These are phyloP conservation scores for Chesias legatella DNA, from an alignment of 2,888 invertebrate genomes.

Conservation along the genomic window DNA sequence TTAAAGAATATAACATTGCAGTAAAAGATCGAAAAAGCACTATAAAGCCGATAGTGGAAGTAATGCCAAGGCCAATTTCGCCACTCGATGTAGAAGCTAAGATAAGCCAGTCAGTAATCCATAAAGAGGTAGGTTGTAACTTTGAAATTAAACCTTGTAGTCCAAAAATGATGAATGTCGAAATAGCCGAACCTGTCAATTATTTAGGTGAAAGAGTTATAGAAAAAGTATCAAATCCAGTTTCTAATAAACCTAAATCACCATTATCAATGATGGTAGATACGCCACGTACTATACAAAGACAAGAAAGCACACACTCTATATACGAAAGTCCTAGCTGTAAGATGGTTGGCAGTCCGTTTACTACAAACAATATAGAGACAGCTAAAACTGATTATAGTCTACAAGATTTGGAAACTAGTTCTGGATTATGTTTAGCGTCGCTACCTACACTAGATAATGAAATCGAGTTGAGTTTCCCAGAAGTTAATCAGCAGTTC, in stretches of 20 bases:
- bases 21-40: conserved; percentile 30
- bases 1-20: conserved; percentile 39
- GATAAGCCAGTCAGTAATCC: conserved; percentile 77
- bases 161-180: conserved; percentile 73
- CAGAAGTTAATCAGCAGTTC: conserved; percentile 76
- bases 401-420: conserved; percentile 68
- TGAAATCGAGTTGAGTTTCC: conserved; percentile 72
- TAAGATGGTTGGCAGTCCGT: conserved; percentile 61
- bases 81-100: conserved; percentile 76
- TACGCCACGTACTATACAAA: conserved; percentile 40
- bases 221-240: conserved; percentile 69
- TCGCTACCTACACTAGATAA: conserved; percentile 70
- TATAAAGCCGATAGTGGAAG: conserved; percentile 33
- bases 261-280: conserved; percentile 39
- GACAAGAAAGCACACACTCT: conserved; percentile 33
- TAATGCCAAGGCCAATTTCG: conserved; percentile 58
- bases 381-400: conserved; percentile 56
- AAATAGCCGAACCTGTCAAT: conserved; percentile 62
- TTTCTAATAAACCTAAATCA: conserved; percentile 41
- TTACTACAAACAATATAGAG: conserved; percentile 43
- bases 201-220: conserved; percentile 62
- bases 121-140: conserved; percentile 77
- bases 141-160: conserved; percentile 78
- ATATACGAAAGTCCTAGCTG: conserved; percentile 52
- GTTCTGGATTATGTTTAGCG: conserved; percentile 66